These are phyloP conservation scores for Pyrgilauda ruficollis DNA, from an alignment of 2,113 vertebrate genomes.

Conservation along the genomic window DNA sequence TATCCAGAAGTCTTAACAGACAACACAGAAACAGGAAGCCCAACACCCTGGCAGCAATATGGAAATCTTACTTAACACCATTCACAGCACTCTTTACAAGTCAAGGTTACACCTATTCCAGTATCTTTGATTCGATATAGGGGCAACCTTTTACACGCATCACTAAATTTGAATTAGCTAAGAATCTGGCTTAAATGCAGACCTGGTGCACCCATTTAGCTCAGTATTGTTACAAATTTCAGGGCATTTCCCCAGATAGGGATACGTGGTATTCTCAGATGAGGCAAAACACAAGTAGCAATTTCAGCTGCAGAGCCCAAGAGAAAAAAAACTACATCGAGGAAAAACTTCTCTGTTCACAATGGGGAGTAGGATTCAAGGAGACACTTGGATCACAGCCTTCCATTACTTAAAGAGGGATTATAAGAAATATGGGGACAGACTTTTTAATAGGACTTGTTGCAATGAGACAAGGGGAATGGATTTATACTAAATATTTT, in stretches of 20 bases:
- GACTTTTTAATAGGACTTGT: background rate
- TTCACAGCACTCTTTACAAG: background rate
- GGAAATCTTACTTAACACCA: background rate
- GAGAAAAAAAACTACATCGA: background rate
- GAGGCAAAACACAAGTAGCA: background rate
- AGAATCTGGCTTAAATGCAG: background rate
- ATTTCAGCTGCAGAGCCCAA: background rate
- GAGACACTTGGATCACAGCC: background rate
- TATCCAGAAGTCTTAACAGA: background rate
- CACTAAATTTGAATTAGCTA: background rate
- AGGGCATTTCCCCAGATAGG: background rate
- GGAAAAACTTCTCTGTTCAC: background rate
- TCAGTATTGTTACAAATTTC: background rate
- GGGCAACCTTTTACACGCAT: background rate
- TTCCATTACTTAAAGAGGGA: background rate
- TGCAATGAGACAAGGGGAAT: rapidly evolving
- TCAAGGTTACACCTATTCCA: background rate
- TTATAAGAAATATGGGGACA: background rate
- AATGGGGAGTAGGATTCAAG: rapidly evolving
- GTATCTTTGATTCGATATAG: background rate
- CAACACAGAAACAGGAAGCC: background rate
- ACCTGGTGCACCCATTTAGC: background rate
- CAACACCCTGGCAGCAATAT: background rate
- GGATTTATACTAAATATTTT: background rate
- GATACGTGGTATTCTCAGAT: background rate